phyloP scores from a whole-genome alignment of 2,888 invertebrate species.

The Dynastes hyllus region DNA sequence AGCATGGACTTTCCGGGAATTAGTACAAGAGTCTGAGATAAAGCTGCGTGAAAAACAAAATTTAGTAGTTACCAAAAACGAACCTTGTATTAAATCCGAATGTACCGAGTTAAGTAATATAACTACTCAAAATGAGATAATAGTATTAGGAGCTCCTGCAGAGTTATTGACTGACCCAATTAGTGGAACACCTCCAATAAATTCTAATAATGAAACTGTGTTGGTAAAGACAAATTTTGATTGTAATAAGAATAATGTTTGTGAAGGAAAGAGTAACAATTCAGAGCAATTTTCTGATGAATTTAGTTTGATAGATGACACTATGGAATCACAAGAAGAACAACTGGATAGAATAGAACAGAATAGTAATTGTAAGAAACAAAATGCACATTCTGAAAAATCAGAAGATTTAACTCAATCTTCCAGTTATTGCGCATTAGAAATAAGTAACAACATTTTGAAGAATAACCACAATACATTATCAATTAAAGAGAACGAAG shows the following conservation, averaged over 20 bases:
- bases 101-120: neutral
- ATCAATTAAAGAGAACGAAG: neutral
- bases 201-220: neutral
- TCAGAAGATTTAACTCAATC: neutral
- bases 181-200: neutral
- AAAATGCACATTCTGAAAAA: neutral
- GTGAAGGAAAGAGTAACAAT: neutral
- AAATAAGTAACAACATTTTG: neutral
- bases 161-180: neutral
- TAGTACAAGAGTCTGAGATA: neutral
- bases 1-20: neutral
- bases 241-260: too few relatives aligned
- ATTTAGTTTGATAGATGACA: neutral
- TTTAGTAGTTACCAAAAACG: neutral
- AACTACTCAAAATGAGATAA: neutral
- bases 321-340: neutral
- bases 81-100: neutral
- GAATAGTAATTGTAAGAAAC: neutral
- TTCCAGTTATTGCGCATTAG: too few relatives aligned
- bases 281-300: neutral
- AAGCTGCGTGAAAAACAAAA: neutral
- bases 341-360: neutral
- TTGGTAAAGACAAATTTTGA: too few relatives aligned
- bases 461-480: neutral
- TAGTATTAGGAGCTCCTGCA: neutral